These are phyloP conservation scores for Oryctes rhinoceros DNA, from an alignment of 1,140 invertebrate species.

Conservation along the genomic window DNA sequence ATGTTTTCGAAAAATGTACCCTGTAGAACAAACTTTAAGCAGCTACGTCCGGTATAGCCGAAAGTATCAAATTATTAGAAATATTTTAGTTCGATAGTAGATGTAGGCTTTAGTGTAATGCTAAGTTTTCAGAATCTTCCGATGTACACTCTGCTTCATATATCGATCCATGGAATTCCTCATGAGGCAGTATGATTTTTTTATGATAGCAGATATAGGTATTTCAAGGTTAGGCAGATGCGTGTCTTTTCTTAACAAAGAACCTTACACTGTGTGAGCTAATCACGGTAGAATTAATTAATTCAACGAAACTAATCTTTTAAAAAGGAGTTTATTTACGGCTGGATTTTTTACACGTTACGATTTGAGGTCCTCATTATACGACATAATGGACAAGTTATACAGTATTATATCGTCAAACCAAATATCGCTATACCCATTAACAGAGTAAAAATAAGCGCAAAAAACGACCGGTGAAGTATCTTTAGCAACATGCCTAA, in stretches of 20 bases:
- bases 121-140: too few species aligned
- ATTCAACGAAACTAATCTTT: conserved; percentile 21
- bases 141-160: too few species aligned
- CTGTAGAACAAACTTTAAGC: too few species aligned
- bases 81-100: too few species aligned
- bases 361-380: conserved; percentile 18
- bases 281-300: conserved; percentile 6
- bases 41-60: too few species aligned
- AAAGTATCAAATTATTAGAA: too few species aligned
- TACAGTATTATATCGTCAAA: conserved; percentile 35
- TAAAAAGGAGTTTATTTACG: conserved; percentile 26
- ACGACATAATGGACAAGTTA: conserved; percentile 21
- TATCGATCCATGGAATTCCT: too few species aligned
- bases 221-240: too few species aligned
- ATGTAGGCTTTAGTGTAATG: too few species aligned
- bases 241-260: not conserved
- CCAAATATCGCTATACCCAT: conserved; percentile 26
- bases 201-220: too few species aligned
- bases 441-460: conserved; percentile 11
- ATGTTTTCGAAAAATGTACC: too few species aligned
- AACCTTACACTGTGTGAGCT: not conserved
- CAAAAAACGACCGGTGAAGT: conserved; percentile 17
- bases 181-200: too few species aligned
- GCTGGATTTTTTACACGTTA: conserved; percentile 18
- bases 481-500: conserved; percentile 32